These are phyloP conservation scores for Entomyzon cyanotis DNA, from an alignment of 2,113 vertebrate species.

Conservation along the genomic window DNA sequence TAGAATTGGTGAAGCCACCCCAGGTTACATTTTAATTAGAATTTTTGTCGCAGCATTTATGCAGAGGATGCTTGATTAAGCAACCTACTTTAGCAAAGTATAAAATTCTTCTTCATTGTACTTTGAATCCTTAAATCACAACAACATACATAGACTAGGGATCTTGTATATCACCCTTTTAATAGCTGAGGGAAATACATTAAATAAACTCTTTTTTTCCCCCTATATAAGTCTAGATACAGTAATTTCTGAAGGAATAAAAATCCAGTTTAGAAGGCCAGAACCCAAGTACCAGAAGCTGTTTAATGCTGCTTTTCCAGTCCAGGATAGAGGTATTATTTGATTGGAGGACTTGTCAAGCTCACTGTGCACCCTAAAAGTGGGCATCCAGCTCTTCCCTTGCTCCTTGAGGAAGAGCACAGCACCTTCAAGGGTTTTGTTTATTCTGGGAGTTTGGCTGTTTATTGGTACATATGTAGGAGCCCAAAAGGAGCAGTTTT, in stretches of 20 bases:
- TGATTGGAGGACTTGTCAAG: background rate
- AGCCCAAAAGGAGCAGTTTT: background rate
- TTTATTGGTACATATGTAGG: background rate
- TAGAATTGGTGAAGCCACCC: background rate
- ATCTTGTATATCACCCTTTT: background rate
- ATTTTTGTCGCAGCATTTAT: background rate
- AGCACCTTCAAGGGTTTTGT: background rate
- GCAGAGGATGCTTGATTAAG: background rate
- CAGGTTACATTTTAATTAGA: constrained; percentile 45
- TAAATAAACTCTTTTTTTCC: background rate
- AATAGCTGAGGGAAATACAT: background rate
- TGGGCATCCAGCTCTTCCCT: background rate
- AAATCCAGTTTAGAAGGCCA: background rate
- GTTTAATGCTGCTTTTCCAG: background rate
- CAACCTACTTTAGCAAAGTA: background rate
- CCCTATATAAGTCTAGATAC: background rate
- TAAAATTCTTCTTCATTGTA: background rate
- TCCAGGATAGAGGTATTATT: background rate
- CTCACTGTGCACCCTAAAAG: background rate
- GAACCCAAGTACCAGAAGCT: background rate
- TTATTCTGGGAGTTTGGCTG: background rate
- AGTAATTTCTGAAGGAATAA: background rate
- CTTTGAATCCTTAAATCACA: background rate
- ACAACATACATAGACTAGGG: background rate
- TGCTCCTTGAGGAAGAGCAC: background rate